phyloP scores from a whole-genome alignment of 1,140 invertebrate species.

The Sycophila sp. region DNA sequence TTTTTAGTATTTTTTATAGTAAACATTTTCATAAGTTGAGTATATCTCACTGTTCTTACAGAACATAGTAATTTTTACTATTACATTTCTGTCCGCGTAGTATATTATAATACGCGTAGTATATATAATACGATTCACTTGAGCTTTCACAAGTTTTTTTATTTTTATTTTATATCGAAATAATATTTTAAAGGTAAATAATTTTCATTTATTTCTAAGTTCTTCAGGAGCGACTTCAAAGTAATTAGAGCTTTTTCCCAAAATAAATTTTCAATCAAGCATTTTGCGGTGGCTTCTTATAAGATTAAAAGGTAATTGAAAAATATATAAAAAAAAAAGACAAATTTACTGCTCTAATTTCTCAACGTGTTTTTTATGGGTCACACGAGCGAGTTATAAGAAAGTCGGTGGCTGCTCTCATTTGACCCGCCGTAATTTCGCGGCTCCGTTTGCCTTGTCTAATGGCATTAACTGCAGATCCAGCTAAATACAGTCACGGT shows the following conservation, averaged over 20 bases:
- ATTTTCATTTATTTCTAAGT: too few species aligned
- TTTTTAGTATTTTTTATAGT: too few species aligned
- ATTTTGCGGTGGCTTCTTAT: too few species aligned
- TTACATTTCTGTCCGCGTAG: too few species aligned
- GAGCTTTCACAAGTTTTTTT: neutral
- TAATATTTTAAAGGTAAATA: neutral
- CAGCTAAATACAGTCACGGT: neutral
- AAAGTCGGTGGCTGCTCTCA: neutral
- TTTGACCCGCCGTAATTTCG: neutral
- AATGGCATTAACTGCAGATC: constrained; percentile 21
- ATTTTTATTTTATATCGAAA: neutral
- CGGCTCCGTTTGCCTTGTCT: neutral
- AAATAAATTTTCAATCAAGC: too few species aligned
- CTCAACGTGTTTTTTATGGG: constrained; percentile 1
- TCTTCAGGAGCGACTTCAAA: too few species aligned
- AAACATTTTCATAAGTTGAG: too few species aligned
- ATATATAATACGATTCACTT: neutral
- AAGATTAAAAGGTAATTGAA: too few species aligned
- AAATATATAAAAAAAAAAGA: too few species aligned
- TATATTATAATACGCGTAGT: neutral
- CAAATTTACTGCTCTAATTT: neutral
- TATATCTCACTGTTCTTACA: too few species aligned
- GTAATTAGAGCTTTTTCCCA: too few species aligned
- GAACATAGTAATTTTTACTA: too few species aligned
- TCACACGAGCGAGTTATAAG: neutral